Evolutionary conservation across 1,140 invertebrate genomes (phyloP).

Genomic region (Eurytemora carolleeae): DNA sequence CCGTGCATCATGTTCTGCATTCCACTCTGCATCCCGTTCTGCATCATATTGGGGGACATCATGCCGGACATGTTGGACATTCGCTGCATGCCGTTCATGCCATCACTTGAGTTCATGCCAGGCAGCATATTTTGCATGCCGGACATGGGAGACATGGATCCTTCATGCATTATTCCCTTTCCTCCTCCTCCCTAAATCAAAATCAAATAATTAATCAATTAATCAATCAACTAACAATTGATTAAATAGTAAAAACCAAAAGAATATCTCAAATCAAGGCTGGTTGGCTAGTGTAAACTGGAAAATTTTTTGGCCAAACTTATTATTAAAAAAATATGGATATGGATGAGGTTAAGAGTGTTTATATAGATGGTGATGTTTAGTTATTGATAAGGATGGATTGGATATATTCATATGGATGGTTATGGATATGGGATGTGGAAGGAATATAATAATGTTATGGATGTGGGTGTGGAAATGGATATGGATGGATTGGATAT

Average conservation of each 20-base stretch:
- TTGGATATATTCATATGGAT: no score
- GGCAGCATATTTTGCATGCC: not conserved
- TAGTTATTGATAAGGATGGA: no score
- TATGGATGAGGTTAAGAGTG: no score
- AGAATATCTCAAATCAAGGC: no score
- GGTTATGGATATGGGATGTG: no score
- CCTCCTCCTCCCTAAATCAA: not conserved
- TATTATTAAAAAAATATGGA: not conserved
- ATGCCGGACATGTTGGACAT: not conserved
- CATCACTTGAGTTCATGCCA: not conserved
- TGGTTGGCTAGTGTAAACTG: not conserved
- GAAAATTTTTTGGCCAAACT: not conserved
- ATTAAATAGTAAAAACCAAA: no score
- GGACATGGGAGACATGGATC: not conserved
- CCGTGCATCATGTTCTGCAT: no score
- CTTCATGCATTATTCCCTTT: not conserved
- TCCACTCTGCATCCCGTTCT: no score
- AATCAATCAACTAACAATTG: not conserved
- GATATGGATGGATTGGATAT: no score
- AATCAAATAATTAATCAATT: not conserved
- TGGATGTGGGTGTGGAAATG: no score
- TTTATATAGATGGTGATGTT: no score
- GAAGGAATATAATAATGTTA: no score
- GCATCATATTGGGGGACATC: not conserved
- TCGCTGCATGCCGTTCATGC: not conserved